Conservation (phyloP, 2,888 invertebrate genomes). For the Cephus spinipes region DNA sequence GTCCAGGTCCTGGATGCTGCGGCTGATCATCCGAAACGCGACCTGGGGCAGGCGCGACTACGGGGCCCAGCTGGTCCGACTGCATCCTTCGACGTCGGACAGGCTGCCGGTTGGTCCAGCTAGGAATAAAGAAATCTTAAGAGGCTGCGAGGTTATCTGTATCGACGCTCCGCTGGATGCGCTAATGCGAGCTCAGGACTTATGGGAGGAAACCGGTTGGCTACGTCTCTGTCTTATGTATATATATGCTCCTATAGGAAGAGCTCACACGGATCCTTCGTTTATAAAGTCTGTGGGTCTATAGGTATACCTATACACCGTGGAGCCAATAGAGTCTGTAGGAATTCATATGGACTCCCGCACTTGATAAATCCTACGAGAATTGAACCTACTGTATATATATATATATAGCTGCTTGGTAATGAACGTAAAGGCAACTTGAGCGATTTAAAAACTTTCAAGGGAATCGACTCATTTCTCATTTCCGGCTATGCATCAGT, state of each 20-base stretch:
- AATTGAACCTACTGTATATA: neutral
- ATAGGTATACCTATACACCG: neutral
- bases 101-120: neutral
- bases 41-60: too few relatives aligned
- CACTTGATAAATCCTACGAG: neutral
- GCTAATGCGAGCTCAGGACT: neutral
- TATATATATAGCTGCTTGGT: neutral
- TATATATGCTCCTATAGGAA: neutral
- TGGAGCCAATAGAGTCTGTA: neutral
- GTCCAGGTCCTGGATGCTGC: too few relatives aligned
- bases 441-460: neutral
- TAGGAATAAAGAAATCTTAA: neutral
- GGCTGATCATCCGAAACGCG: too few relatives aligned
- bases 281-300: neutral
- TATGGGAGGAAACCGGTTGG: neutral
- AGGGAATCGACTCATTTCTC: neutral
- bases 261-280: neutral
- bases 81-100: neutral
- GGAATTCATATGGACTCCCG: neutral
- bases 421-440: neutral
- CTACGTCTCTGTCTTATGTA: neutral
- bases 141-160: neutral
- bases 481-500: neutral
- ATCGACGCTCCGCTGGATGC: neutral
- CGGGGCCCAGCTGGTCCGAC: neutral